A percentile compares a stretch with the other conserved stretches of the same genome.
These are phyloP conservation scores for Stenodema calcarata DNA, from an alignment of 2,888 invertebrate genomes.

Conservation along the genomic window DNA sequence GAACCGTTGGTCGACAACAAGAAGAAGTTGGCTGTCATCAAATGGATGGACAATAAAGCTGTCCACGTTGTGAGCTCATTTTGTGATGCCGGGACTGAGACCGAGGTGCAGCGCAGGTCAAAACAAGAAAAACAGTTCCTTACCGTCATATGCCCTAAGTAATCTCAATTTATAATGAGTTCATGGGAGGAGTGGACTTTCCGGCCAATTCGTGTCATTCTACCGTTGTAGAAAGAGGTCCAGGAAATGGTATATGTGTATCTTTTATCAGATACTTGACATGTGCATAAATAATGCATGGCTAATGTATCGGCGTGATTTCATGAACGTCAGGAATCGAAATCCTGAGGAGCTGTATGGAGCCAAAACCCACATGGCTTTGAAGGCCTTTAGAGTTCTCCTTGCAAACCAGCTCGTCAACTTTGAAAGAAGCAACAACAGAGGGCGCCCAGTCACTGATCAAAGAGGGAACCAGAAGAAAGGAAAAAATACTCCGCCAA, in stretches of 20 bases:
- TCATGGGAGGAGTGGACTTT: too few relatives aligned
- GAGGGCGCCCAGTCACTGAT: not conserved
- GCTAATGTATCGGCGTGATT: conserved; percentile 7
- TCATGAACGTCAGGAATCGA: not conserved
- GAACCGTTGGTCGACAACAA: too few relatives aligned
- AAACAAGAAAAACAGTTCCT: too few relatives aligned
- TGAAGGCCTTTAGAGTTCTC: not conserved
- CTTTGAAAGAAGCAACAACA: not conserved
- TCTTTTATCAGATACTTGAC: conserved; percentile 8
- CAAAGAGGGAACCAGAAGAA: not conserved
- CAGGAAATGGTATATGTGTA: conserved; percentile 19
- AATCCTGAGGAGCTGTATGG: not conserved
- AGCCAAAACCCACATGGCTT: not conserved
- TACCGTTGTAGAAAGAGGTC: not conserved
- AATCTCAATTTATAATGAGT: too few relatives aligned
- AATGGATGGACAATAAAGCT: too few relatives aligned
- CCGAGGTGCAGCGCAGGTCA: too few relatives aligned
- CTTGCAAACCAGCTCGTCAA: not conserved
- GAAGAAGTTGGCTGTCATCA: too few relatives aligned
- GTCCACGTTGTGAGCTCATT: too few relatives aligned
- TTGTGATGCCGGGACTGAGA: too few relatives aligned
- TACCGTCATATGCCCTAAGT: too few relatives aligned
- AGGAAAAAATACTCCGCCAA: not conserved
- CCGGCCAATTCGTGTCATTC: not conserved
- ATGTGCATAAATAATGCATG: conserved; percentile 12